Conservation (phyloP, 2,797 vertebrate genomes). For the Peromyscus attwateri region DNA sequence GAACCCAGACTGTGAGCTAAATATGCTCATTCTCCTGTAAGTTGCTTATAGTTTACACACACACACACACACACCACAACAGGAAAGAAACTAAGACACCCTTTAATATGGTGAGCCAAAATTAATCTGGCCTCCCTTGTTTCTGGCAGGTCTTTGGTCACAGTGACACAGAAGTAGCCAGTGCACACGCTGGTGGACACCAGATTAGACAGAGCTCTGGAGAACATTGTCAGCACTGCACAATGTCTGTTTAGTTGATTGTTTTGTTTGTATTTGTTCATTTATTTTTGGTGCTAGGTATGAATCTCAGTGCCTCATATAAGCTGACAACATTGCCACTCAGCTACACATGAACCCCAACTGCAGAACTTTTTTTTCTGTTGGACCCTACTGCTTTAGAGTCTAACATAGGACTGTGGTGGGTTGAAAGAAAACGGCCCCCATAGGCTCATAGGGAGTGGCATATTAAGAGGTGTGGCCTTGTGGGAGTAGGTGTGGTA, state of each 20-base stretch:
- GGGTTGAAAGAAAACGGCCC: background rate
- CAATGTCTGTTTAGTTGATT: background rate
- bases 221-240: no score
- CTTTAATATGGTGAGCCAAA: background rate
- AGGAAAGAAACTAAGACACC: background rate
- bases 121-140: background rate
- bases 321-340: background rate
- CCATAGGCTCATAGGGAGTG: background rate
- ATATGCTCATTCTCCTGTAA: background rate
- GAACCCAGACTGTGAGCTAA: background rate
- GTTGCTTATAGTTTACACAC: background rate
- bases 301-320: background rate
- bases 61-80: background rate
- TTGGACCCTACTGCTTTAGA: background rate
- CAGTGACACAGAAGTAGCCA: background rate
- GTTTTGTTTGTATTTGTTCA: no score
- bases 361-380: background rate
- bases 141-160: background rate
- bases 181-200: background rate
- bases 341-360: background rate
- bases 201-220: background rate
- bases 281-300: no score
- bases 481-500: background rate
- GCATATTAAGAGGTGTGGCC: background rate
- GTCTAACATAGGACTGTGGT: background rate